Evolutionary conservation across 1,140 invertebrate species (phyloP).

Genomic region (Diabrotica virgifera): DNA sequence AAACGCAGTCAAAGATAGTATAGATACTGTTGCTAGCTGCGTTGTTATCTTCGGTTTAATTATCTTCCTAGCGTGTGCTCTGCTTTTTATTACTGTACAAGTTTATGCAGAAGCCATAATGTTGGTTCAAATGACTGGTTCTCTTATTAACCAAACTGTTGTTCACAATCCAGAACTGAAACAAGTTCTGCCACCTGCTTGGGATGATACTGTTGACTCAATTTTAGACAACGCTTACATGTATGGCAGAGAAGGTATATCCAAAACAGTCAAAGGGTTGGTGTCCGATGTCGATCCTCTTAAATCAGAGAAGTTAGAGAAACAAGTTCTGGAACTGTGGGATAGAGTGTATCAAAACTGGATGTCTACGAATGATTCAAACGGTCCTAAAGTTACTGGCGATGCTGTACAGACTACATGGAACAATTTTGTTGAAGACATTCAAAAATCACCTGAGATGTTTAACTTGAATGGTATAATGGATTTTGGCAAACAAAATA

Average conservation of each 20-base stretch:
- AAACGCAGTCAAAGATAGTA: conserved; percentile 52
- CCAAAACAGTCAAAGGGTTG: conserved; percentile 70
- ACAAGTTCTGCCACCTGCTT: conserved; percentile 67
- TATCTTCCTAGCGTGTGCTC: conserved; percentile 54
- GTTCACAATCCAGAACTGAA: conserved; percentile 84
- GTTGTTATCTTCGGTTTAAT: conserved; percentile 59
- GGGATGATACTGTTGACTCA: conserved; percentile 79
- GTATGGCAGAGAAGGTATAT: conserved; percentile 84
- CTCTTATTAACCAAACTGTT: conserved; percentile 86
- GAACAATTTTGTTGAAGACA: conserved; percentile 68
- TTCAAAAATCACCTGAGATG: conserved; percentile 70
- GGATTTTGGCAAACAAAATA: conserved; percentile 86
- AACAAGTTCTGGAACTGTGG: conserved; percentile 89
- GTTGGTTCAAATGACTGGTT: conserved; percentile 82
- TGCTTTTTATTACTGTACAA: conserved; percentile 60
- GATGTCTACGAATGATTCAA: conserved; percentile 65
- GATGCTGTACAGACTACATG: conserved; percentile 68
- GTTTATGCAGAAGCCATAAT: conserved; percentile 94
- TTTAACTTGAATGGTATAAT: conserved; percentile 74
- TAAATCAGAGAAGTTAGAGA: conserved; percentile 82
- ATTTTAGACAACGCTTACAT: conserved; percentile 89
- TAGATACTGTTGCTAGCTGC: conserved; percentile 57
- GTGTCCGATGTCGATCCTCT: conserved; percentile 77
- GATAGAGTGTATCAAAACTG: conserved; percentile 90
- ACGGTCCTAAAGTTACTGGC: conserved; percentile 66